A percentile compares a stretch with the other conserved stretches of the same genome.
Conservation (phyloP, 1,140 invertebrate species). For the Heliconius hewitsoni region DNA sequence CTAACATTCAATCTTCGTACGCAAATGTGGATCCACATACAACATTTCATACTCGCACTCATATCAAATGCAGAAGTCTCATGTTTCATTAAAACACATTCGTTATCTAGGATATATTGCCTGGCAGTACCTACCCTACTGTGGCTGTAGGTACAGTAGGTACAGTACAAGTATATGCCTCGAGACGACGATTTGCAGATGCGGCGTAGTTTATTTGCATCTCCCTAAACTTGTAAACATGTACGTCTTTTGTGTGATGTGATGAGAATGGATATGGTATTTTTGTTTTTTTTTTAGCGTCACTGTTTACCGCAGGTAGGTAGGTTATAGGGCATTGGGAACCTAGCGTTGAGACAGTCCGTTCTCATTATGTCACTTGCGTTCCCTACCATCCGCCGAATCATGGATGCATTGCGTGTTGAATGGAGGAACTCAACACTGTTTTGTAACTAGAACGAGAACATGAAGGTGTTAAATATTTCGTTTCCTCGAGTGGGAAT, state of each 20-base stretch:
- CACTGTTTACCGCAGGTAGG: no score
- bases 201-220: conserved; percentile 41
- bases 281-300: background rate
- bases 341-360: no score
- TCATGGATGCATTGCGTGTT: no score
- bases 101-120: conserved; percentile 33
- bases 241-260: background rate
- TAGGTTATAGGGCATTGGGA: no score
- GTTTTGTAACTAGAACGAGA: no score
- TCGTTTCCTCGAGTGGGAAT: no score
- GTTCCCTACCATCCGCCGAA: no score
- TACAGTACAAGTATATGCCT: conserved; percentile 28
- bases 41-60: background rate
- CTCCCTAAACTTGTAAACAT: conserved; percentile 42
- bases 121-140: background rate
- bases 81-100: conserved; percentile 29
- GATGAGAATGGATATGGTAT: background rate
- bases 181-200: conserved; percentile 42
- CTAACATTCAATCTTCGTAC: background rate
- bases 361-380: no score
- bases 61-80: conserved; percentile 23
- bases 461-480: no score
- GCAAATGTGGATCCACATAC: background rate
- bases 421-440: no score
- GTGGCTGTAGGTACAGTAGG: background rate